Base-by-base conservation (phyloP, 2,888 invertebrate genomes). In the Tupiocoris notatus region DNA sequence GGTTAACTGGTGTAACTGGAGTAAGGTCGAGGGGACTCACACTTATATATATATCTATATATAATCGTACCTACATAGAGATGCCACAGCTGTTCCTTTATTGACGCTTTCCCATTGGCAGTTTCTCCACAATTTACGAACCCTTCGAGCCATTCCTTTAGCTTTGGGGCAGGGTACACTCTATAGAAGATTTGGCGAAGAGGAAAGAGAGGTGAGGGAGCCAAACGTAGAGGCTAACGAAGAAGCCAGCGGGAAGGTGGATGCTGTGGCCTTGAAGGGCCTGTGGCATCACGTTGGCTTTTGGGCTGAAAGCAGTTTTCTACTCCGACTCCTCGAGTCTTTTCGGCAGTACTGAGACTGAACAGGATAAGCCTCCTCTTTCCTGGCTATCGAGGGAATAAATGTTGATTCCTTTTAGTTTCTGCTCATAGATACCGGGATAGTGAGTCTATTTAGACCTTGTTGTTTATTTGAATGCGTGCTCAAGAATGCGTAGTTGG, bases 1-100 rank as follows among this genome's bases (percentile, higher is more conserved):
- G 39, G 39, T 39, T 39, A 39, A 12, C 39, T 39, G 39, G 39
- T 39, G 39, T 39, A 39, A 39, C 39, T 12, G 12, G 39, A 39
- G 39, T 39, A 7, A 39, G 12, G 6, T 12, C 39, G 39, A 39
- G 39, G 39, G 39, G n/a, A n/a, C 39, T 39, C 12, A 39, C 39
- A 39, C 39, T 39, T 39, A 39, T 39, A 39, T 39, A 39, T 39
- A 39, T 39, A 39, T 39, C 16, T 23, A 57, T 57, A 57, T 68
- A 68, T 57, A 57, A 68, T 68, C 21, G 21, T n/a, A 20, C 56
- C 58, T 21, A 22, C 57, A 23, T 21, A 57, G 58, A 66, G 68
- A 68, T 68, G 68, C 57, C 68, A 57, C 68, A 68, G 68, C 68
- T 68, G 68, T 68, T 68, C 68, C 68, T 68, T 68, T 68, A 68